A percentile compares a stretch with the other conserved stretches of the same genome.
Evolutionary conservation across 2,113 vertebrate species (phyloP).

Genomic region (Gymnocephalus cernua): DNA sequence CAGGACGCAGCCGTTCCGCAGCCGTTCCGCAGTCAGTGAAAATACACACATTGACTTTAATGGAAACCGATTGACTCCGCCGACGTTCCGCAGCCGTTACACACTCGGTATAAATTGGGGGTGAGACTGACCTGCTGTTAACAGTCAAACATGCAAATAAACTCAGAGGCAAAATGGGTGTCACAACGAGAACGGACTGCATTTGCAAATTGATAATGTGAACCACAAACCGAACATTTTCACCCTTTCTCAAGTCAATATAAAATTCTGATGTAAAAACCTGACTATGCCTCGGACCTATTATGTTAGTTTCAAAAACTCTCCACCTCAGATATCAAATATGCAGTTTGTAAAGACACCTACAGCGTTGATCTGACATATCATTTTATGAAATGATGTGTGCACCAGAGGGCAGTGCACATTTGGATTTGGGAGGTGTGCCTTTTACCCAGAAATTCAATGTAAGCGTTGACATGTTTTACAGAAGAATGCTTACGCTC

Average conservation of each 20-base stretch:
- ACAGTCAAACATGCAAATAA: neutral
- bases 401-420: slow-evolving; percentile 19
- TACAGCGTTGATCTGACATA: neutral
- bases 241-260: neutral
- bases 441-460: neutral
- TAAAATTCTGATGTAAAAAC: neutral
- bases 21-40: too few relatives aligned
- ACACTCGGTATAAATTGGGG: too few relatives aligned
- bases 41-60: too few relatives aligned
- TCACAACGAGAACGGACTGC: neutral
- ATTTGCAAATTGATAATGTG: neutral
- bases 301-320: neutral
- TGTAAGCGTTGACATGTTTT: neutral
- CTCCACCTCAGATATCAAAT: neutral
- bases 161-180: neutral
- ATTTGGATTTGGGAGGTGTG: neutral
- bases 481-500: neutral
- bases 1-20: too few relatives aligned
- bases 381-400: slow-evolving; percentile 9
- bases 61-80: too few relatives aligned
- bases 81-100: too few relatives aligned
- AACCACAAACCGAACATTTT: neutral
- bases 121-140: neutral
- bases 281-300: neutral
- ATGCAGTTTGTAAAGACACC: neutral